Evolutionary conservation across 2,113 vertebrate species (phyloP), one percentile per base, ranked within the genome.

Genomic region (Eleginops maclovinus): DNA sequence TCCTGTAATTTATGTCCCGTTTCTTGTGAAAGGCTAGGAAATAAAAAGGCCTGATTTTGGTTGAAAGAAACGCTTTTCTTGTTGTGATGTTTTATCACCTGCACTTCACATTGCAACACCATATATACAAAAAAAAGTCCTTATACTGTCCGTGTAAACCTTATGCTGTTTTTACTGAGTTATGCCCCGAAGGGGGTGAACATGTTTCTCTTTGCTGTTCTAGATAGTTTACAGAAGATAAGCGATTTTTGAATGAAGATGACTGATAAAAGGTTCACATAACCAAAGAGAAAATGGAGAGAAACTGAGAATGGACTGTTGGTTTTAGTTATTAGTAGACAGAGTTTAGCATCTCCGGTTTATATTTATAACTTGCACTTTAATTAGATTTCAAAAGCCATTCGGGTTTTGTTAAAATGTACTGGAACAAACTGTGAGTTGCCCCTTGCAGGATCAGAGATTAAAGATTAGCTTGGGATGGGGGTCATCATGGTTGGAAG

Each of bases 391-490:
- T 40, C 11, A 75, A 62, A 16, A 36, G 31, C 31, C 13, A 50
- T 22, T 13, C 26, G 13, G 4, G n/a, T 17, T 16, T 22, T 73
- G 36, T 40, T 43, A 10, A 50, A 24, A 70, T 16, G 7, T n/a
- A 11, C 0, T 9, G 43, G 56, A 82, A 64, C 15, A 71, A 60
- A 44, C 36, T 41, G n/a, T 44, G 13, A 49, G 65, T 22, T 58
- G 44, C 13, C 21, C 41, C 51, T 47, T 54, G 21, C n/a, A 65
- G 61, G 53, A 77, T 10, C 4, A 67, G 49, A 63, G 63, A 65
- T 76, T 68, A 79, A 54, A 2, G 7, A 64, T 15, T 40, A 9
- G 46, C 26, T 36, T 59, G 61, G 46, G 68, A 74, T 51, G 56
- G 46, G n/a, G 36, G 31, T 14, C 0, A 19, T 59, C 36, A 72